phyloP scores from a whole-genome alignment of 2,797 vertebrate species.

The Neopelma chrysocephalum region DNA sequence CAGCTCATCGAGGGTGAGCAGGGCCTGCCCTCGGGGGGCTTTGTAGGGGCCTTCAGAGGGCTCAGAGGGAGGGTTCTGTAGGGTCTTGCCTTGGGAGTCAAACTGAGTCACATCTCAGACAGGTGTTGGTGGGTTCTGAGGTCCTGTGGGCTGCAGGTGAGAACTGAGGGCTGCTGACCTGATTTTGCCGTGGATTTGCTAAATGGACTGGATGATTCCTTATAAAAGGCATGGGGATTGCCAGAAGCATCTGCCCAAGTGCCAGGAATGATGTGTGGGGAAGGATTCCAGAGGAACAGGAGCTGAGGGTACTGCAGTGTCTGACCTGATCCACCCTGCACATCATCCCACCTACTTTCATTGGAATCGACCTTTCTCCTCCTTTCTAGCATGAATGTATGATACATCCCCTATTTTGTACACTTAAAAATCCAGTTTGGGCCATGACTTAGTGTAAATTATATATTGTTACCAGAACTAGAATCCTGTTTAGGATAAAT shows the following conservation, averaged over 20 bases:
- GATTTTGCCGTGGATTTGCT: background rate
- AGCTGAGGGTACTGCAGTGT: background rate
- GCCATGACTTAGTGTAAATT: background rate
- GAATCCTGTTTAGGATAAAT: background rate
- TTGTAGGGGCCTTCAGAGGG: background rate
- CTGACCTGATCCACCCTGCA: background rate
- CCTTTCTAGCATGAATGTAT: background rate
- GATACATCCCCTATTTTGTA: background rate
- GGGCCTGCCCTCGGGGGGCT: background rate
- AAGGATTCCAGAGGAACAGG: background rate
- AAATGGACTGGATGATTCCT: background rate
- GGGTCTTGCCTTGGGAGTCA: background rate
- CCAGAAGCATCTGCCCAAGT: background rate
- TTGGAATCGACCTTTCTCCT: background rate
- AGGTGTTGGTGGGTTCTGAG: background rate
- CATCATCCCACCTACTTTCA: background rate
- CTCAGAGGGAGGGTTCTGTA: background rate
- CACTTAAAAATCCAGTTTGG: background rate
- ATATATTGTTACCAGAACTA: background rate
- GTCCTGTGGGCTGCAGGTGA: background rate
- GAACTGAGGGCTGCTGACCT: background rate
- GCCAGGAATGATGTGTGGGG: background rate
- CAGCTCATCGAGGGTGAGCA: conserved; percentile 89
- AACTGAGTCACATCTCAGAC: background rate
- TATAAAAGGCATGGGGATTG: background rate